Evolutionary conservation across 2,113 vertebrate species (phyloP), one percentile per base, ranked within the genome.

Genomic region (Silurus asotus): DNA sequence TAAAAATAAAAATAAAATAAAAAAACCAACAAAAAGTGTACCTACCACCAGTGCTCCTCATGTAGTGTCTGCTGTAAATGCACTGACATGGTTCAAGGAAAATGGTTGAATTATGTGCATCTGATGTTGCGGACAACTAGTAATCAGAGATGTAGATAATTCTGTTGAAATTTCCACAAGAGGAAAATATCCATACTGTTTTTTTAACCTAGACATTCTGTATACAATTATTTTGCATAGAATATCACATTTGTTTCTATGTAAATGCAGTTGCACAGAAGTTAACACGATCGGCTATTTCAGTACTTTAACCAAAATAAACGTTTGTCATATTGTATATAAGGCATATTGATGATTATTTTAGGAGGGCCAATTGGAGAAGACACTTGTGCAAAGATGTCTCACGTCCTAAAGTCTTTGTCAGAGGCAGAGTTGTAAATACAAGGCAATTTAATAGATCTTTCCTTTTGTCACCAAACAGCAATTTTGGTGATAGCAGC

Each of bases 141-240:
- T 90, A 93, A 93, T 28, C 88, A 76, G 89, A 88, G 91, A 93
- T 91, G 91, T 91, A 92, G 92, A 92, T 92, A 92, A 91, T 84
- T 88, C 91, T 93, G 91, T 88, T 82, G 90, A 83, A 91, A 85
- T 91, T 90, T 88, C 89, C 83, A 90, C 91, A 91, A 91, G 81
- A 91, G 90, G 86, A 87, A 90, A 90, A 93, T 82, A 87, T 86
- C 91, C 91, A 89, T 89, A 90, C 87, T 91, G 92, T 15, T 55
- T 53, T 51, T 82, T 92, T 89, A 75, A 23, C 90, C 92, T 84
- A 92, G 92, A 93, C 88, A 93, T 92, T 93, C 93, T 91, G 90
- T 88, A 90, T 91, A 83, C 91, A 90, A 90, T 91, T 25, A 92
- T 62, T 94, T 95, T 95, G 95, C 95, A 96, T 95, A 96, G 94